Evolutionary conservation across 2,888 invertebrate genomes (phyloP), one percentile per base, ranked within the genome.

Genomic region (Coenonympha glycerion): DNA sequence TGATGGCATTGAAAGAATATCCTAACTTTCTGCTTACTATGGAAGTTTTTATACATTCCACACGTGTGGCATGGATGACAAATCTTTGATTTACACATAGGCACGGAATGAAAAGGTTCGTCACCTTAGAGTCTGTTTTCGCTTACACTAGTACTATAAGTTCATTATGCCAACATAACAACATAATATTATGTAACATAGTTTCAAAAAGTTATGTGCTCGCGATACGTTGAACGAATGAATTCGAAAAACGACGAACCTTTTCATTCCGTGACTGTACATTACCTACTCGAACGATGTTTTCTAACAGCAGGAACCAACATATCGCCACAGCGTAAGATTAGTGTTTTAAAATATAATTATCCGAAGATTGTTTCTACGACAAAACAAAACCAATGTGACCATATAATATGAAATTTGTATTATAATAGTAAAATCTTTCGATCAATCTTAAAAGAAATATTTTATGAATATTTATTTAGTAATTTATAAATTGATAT

Each of bases 31-130:
- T 55, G 44, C 49, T 49, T 39, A 44, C 39, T 45, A 50, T 44
- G 53, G 65, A 62, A 64, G 63, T 65, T 65, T n/a, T 59, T 62
- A 15, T 68, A 77, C 76, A 78, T 77, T 78, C 77, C 77, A 74
- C 63, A 64, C 66, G 64, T 64, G 61, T 49, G 39, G 34, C 49
- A 42, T 37, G 44, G 11, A 40, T 50, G 46, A 40, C 33, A 13
- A 13, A 22, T 11, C 21, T 30, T 39, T 33, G 13, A n/a, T n/a
- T n/a, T n/a, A n/a, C n/a, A n/a, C n/a, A n/a, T n/a, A n/a, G n/a
- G n/a, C n/a, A n/a, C n/a, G n/a, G n/a, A n/a, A n/a, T n/a, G n/a
- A n/a, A n/a, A n/a, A n/a, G n/a, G n/a, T n/a, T n/a, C n/a, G n/a
- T n/a, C n/a, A n/a, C n/a, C n/a, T n/a, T n/a, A n/a, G n/a, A n/a